These are phyloP conservation scores for Bothrops jararaca DNA, from an alignment of 2,113 vertebrate species.

Conservation along the genomic window DNA sequence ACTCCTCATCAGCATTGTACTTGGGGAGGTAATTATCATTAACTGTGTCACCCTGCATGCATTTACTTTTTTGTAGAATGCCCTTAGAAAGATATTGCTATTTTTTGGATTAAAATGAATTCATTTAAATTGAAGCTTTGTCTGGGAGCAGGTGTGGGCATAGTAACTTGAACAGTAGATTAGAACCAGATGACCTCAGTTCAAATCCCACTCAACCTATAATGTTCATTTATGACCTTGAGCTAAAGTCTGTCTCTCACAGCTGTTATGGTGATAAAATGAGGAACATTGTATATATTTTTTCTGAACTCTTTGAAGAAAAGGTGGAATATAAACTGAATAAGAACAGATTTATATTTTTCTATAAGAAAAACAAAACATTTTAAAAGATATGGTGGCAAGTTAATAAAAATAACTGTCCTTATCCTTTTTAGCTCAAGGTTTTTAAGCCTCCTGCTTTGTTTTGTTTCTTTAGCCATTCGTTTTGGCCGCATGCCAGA, in stretches of 20 bases:
- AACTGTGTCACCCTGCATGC: background rate
- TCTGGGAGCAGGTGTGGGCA: background rate
- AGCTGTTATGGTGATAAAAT: background rate
- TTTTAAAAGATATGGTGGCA: background rate
- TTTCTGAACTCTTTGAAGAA: background rate
- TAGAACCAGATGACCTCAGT: background rate
- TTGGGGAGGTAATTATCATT: background rate
- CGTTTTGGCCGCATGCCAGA: conserved; percentile 97
- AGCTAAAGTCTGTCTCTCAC: background rate
- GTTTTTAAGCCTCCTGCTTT: background rate
- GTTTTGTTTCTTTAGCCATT: conserved; percentile 75
- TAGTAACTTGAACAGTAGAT: background rate
- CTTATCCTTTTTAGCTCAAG: background rate
- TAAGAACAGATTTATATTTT: background rate
- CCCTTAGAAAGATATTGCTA: background rate
- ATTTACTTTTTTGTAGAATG: background rate
- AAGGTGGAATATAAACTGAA: background rate
- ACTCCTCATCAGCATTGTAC: background rate
- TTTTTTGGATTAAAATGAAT: background rate
- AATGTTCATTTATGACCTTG: background rate
- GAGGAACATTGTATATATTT: background rate
- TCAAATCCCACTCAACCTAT: background rate
- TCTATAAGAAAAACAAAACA: background rate
- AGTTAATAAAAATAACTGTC: background rate
- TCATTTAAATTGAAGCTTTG: background rate